Conservation (phyloP, 2,113 vertebrate genomes). For the Hippocampus comes region DNA sequence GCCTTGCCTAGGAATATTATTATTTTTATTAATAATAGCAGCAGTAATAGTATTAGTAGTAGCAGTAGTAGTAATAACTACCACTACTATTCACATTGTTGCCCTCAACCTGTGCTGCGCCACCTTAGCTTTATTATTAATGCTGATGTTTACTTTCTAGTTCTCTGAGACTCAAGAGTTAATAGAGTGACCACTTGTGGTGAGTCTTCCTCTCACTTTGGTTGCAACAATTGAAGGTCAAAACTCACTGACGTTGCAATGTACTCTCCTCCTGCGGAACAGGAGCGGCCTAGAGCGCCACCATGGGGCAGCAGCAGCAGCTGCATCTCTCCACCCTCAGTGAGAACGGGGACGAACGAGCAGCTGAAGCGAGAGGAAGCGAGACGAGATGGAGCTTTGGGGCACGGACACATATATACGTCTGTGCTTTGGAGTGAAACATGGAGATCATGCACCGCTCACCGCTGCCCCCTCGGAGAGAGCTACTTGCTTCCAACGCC, state of each 20-base stretch:
- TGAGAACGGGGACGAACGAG: slow-evolving; percentile 35
- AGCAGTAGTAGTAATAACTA: too few species aligned
- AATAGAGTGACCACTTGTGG: slow-evolving; percentile 71
- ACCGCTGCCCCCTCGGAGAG: slow-evolving; percentile 59
- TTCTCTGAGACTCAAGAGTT: slow-evolving; percentile 80
- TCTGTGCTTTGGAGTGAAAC: not conserved
- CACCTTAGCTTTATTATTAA: not conserved
- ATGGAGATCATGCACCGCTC: not conserved
- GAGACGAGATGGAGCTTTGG: slow-evolving; percentile 21
- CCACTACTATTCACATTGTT: not conserved
- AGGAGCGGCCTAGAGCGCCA: slow-evolving; percentile 49
- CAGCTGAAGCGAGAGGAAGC: not conserved
- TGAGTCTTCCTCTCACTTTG: slow-evolving; percentile 2
- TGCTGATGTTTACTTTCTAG: slow-evolving; percentile 37
- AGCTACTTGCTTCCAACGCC: slow-evolving; percentile 69
- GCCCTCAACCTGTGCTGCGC: not conserved
- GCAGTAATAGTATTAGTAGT: too few species aligned
- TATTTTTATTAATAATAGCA: too few species aligned
- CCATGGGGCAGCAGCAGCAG: slow-evolving; percentile 62
- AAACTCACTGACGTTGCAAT: slow-evolving; percentile 3
- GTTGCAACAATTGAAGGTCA: not conserved
- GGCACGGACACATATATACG: too few species aligned
- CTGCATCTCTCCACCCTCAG: slow-evolving; percentile 65
- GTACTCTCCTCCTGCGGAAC: not conserved
- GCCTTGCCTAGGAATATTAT: too few species aligned